Evolutionary conservation across 2,888 invertebrate genomes (phyloP), one percentile per base, ranked within the genome.

Genomic region (Siphonodentalium dalli): DNA sequence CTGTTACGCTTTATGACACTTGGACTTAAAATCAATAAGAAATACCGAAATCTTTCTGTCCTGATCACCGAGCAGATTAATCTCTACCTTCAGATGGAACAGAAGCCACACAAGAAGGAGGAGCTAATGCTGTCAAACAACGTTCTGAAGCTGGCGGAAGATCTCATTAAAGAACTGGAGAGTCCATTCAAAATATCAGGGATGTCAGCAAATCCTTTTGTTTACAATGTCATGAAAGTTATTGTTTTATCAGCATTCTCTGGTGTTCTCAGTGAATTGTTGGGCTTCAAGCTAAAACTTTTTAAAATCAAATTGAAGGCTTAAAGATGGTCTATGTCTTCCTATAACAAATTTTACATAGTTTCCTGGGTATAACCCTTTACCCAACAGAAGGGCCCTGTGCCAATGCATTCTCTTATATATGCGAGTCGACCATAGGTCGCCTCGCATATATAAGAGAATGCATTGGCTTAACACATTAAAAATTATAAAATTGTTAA

Each of bases 151-250:
- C 84, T 97, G 61, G 97, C 96, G 28, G 94, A 93, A 53, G 95
- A 95, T 84, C 85, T 97, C 48, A 86, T 97, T 85, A 84, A 93
- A 92, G 96, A 97, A 84, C 84, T 97, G 76, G 97, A 97, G 80
- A 91, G 92, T 72, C 96, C 97, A 0, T 97, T 96, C 85, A 95
- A 94, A 85, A 95, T 97, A 81, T 93, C 94, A 9, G 95, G 95
- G 37, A 86, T 97, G 68, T 93, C 94, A 63, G 93, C 95, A 54
- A 97, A 97, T 84, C 94, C 96, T 44, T 92, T 95, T 80, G 85
- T 97, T 49, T 96, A 96, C 83, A 97, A 95, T 56, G 90, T 95
- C 58, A 93, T 93, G 9, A 95, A 96, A 84, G 91, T 97, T 47
- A 92, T 97, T 6, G 91, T 97, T 67, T 84, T 97, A 40, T 96